Evolutionary conservation across 2,113 vertebrate species (phyloP).

Genomic region (Lucifuga dentata): DNA sequence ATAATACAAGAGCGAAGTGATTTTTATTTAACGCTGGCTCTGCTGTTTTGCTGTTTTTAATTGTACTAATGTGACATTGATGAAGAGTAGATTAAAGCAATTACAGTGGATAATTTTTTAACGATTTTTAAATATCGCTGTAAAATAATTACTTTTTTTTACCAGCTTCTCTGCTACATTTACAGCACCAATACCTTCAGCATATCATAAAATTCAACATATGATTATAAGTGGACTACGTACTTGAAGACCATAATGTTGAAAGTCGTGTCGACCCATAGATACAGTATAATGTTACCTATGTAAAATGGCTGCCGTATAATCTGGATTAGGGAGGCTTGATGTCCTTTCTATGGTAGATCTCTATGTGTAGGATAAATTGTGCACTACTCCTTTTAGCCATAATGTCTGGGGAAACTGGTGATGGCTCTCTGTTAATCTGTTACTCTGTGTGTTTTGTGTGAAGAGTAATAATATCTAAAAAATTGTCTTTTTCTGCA

Average conservation of each 20-base stretch:
- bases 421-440: conserved; percentile 65
- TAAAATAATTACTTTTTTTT: conserved; percentile 63
- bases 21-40: conserved; percentile 72
- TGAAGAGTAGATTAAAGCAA: conserved; percentile 47
- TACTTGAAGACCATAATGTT: conserved; percentile 77
- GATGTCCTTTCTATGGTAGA: conserved; percentile 66
- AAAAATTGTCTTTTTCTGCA: conserved; percentile 45
- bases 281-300: conserved; percentile 45
- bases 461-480: conserved; percentile 61
- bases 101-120: conserved; percentile 59
- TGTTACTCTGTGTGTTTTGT: conserved; percentile 67
- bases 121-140: conserved; percentile 66
- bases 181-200: conserved; percentile 63
- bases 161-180: conserved; percentile 66
- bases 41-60: conserved; percentile 61
- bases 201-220: conserved; percentile 83
- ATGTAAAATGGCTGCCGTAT: conserved; percentile 71
- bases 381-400: conserved; percentile 74
- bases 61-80: conserved; percentile 64
- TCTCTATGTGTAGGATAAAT: conserved; percentile 66
- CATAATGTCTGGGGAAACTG: conserved; percentile 55
- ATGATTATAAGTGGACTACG: conserved; percentile 85
- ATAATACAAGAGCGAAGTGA: conserved; percentile 42
- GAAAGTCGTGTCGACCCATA: conserved; percentile 54
- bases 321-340: conserved; percentile 61